Evolutionary conservation across 2,797 vertebrate genomes (phyloP).

Genomic region (Myotis planiceps): DNA sequence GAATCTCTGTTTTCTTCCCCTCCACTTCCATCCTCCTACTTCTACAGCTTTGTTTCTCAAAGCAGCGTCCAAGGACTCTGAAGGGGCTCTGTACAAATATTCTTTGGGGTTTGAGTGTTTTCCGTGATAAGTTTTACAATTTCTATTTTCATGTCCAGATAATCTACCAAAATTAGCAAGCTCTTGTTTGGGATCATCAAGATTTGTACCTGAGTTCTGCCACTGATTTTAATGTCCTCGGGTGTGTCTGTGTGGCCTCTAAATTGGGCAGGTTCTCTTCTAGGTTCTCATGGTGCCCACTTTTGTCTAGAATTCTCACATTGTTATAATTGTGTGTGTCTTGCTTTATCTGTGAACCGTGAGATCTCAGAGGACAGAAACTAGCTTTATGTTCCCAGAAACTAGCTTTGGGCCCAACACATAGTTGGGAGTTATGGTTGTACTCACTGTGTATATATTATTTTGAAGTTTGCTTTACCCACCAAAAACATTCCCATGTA

Average conservation of each 20-base stretch:
- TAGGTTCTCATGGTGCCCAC: background rate
- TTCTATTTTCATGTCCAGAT: background rate
- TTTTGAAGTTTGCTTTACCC: background rate
- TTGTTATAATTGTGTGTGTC: background rate
- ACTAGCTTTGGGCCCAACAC: background rate
- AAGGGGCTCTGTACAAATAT: background rate
- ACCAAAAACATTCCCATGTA: background rate
- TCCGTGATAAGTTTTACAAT: background rate
- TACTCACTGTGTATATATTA: background rate
- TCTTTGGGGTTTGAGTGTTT: background rate
- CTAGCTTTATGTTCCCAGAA: background rate
- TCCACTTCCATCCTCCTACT: background rate
- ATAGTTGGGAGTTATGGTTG: background rate
- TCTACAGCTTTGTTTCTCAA: background rate
- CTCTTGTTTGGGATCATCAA: background rate
- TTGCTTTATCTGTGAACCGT: background rate
- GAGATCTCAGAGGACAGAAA: background rate
- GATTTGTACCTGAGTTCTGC: conserved; percentile 1
- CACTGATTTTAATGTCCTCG: background rate
- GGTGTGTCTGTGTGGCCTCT: background rate
- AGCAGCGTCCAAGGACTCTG: background rate
- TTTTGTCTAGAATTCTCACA: background rate
- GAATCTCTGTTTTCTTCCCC: background rate
- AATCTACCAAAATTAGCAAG: background rate
- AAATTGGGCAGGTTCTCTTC: background rate